phyloP scores from a whole-genome alignment of 2,113 vertebrate species.

The Sakesphorus luctuosus region DNA sequence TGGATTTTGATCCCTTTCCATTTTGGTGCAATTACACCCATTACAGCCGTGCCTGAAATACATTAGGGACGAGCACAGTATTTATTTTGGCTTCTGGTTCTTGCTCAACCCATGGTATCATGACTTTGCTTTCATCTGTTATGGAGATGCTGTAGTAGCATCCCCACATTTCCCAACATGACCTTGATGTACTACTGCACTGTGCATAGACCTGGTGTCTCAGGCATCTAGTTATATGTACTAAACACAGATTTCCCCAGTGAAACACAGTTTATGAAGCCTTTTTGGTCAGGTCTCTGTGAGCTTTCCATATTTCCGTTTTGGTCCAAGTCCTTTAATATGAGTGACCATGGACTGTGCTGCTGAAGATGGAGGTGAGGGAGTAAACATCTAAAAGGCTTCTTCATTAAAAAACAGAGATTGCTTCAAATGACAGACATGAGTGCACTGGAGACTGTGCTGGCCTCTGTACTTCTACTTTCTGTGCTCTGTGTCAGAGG shows the following conservation, averaged over 20 bases:
- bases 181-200: neutral
- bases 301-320: neutral
- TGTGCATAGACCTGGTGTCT: neutral
- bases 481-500: neutral
- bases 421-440: neutral
- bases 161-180: neutral
- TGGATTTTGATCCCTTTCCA: neutral
- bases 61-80: neutral
- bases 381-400: neutral
- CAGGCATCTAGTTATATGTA: neutral
- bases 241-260: neutral
- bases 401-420: neutral
- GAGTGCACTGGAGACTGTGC: neutral
- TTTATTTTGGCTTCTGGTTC: neutral
- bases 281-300: neutral
- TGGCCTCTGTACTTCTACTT: neutral
- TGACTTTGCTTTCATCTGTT: neutral
- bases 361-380: neutral
- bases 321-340: neutral
- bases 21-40: neutral
- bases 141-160: neutral
- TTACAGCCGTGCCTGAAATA: neutral
- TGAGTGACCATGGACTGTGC: neutral
- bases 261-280: neutral
- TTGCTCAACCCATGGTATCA: neutral